Evolutionary conservation across 2,113 vertebrate genomes (phyloP).

Genomic region (zebrafish (Danio rerio)): GRCz12tu NC_133180.1:41410001-41410500

Average conservation of each 20-base stretch:
- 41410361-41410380: not conserved
- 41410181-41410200: conserved; percentile 62
- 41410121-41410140: conserved; percentile 77
- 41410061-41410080: conserved; percentile 93
- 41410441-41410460: too few relatives aligned
- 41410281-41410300: conserved; percentile 9
- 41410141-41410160: conserved; percentile 73
- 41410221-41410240: conserved; percentile 61
- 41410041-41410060: conserved; percentile 92
- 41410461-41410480: too few relatives aligned
- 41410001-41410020: conserved; percentile 74
- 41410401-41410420: too few relatives aligned
- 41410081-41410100: conserved; percentile 93
- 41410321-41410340: conserved; percentile 13
- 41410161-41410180: conserved; percentile 68
- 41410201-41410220: conserved; percentile 52
- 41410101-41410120: conserved; percentile 76
- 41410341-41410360: not conserved
- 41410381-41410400: not conserved
- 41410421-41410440: too few relatives aligned
- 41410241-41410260: conserved; percentile 11
- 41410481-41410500: too few relatives aligned
- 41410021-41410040: conserved; percentile 96
- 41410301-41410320: not conserved
- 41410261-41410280: conserved; percentile 35